phyloP scores from a whole-genome alignment of 2,797 vertebrate species.

The Protosalanx chinensis region DNA sequence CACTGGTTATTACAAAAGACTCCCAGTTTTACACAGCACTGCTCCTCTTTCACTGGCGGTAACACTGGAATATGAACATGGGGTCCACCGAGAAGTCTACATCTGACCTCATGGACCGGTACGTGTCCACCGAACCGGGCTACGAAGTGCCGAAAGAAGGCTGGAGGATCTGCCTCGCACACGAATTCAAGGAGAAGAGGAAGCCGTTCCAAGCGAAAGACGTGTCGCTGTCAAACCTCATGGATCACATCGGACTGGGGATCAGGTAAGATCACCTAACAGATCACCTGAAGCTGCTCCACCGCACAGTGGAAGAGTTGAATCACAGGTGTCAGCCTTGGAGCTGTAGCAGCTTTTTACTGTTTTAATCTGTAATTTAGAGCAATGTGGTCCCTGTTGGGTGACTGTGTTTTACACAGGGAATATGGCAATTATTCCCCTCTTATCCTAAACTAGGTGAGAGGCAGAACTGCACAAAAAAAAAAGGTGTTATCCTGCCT shows the following conservation, averaged over 20 bases:
- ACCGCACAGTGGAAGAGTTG: not conserved
- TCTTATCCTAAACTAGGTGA: too few relatives aligned
- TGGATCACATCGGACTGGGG: slow-evolving; percentile 81
- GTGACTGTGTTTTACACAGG: too few relatives aligned
- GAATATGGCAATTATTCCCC: too few relatives aligned
- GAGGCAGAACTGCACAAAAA: too few relatives aligned
- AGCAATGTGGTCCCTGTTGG: not conserved
- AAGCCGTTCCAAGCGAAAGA: slow-evolving; percentile 86
- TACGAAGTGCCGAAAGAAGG: slow-evolving; percentile 79
- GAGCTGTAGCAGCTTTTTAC: not conserved
- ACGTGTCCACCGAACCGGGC: slow-evolving; percentile 77
- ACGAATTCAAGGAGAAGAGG: slow-evolving; percentile 89
- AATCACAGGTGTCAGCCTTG: not conserved
- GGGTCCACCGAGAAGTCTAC: slow-evolving; percentile 69
- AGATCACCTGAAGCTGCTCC: not conserved
- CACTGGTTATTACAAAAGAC: not conserved
- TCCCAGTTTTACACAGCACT: not conserved
- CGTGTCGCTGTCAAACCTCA: slow-evolving; percentile 76
- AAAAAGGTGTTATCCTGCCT: too few relatives aligned
- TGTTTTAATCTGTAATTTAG: not conserved
- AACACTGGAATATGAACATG: slow-evolving; percentile 40
- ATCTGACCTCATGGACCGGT: slow-evolving; percentile 80
- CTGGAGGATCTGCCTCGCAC: slow-evolving; percentile 91
- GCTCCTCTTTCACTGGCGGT: not conserved
- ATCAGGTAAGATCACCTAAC: slow-evolving; percentile 72